phyloP scores from a whole-genome alignment of 2,797 vertebrate species.

The Esox lucius region DNA sequence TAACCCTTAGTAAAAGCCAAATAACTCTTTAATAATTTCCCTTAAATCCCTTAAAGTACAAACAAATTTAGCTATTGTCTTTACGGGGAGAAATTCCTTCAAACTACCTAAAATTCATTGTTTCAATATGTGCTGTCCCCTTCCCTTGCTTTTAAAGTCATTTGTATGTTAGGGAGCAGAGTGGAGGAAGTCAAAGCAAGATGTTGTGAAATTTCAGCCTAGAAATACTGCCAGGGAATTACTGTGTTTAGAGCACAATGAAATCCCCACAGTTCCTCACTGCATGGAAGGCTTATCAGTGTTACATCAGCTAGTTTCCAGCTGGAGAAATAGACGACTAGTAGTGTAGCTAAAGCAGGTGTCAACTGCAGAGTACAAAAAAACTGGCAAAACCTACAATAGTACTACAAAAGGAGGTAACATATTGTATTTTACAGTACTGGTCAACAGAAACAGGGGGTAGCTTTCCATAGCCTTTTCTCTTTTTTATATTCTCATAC shows the following conservation, averaged over 20 bases:
- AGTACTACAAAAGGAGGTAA: not conserved
- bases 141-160: not conserved
- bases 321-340: not conserved
- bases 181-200: not conserved
- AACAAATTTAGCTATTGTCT: not conserved
- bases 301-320: not conserved
- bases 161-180: not conserved
- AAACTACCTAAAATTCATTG: not conserved
- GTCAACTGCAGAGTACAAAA: not conserved
- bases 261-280: not conserved
- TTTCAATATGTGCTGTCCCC: not conserved
- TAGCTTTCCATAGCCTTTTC: not conserved
- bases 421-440: not conserved
- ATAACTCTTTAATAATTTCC: not conserved
- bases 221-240: not conserved
- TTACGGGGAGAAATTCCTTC: not conserved
- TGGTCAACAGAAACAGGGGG: not conserved
- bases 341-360: not conserved
- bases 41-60: not conserved
- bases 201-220: not conserved
- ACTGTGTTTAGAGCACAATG: not conserved
- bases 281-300: not conserved
- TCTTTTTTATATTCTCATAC: not conserved
- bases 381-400: not conserved
- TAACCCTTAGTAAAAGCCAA: constrained; percentile 5